Base-by-base conservation (phyloP, 2,888 invertebrate species). In the Ennomos erosarius region DNA sequence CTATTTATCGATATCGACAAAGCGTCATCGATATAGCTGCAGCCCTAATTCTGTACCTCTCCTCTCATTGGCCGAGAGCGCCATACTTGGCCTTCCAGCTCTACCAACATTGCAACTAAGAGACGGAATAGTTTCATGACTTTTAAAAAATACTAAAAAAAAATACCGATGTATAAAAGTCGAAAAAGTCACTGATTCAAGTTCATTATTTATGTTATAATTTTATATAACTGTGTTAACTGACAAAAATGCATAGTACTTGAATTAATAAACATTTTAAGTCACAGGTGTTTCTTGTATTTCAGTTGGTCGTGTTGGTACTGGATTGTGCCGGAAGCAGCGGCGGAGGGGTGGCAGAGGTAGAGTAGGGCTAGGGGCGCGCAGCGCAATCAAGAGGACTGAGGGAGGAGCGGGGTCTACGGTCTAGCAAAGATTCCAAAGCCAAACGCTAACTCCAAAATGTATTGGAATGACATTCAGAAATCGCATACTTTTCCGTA, bases 241-340 rank as follows among this genome's bases (percentile, higher is more conserved):
- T 33, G 45, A 53, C 11, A 5, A 12, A 16, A 13, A 8, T 8
- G 10, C n/a, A 44, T 35, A 49, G 10, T 26, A 26, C 1, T 8
- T 16, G 0, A n/a, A 39, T 43, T 42, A 47, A 36, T 13, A 9
- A 5, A 12, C 9, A n/a, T 11, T 47, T 51, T 47, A 37, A 48
- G 62, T 68, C 71, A 70, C 83, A 84, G 82, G 74, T 82, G 84
- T 78, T 73, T 71, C 6, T 44, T 53, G 59, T 64, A 48, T 56
- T 71, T 45, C 79, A 56, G 82, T 84, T 84, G 84, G 83, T 68
- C 44, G 79, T 57, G 82, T 84, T 84, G 84, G 83, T 68, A 76
- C 26, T 26, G 12, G 39, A 16, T 59, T 46, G 34, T 16, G 50
- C 42, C 45, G 56, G 50, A 10, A 43, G 33, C 26, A 5, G 26